Base-by-base conservation (phyloP, 2,113 vertebrate genomes). In the Actinemys pallida region DNA sequence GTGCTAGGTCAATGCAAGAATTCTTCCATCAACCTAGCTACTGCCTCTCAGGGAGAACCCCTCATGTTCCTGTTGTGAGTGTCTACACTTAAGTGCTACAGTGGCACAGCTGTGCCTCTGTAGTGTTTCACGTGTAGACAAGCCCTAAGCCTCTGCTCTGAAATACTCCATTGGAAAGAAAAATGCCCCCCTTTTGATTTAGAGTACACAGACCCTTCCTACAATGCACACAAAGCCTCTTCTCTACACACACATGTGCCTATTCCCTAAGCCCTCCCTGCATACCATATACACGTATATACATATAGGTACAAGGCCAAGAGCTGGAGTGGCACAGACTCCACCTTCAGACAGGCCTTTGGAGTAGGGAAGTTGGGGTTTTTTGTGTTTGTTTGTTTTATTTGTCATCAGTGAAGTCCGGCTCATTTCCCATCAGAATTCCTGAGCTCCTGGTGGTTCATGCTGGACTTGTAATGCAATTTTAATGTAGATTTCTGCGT, bases 121-220 rank as follows among this genome's bases (percentile, higher is more conserved):
- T n/a, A 65, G 27, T 29, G 7, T 35, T 65, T n/a, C 62, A 14
- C 6, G 1, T 31, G 13, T 4, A n/a, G 62, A 65, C 31, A 65
- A 65, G 62, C 62, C 29, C 62, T 97, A 97, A 95, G 49, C 89
- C 76, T 83, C 89, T 95, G 95, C 94, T 98, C 94, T 87, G 92
- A 97, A 96, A 98, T 3, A 95, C 83, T 92, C 87, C 75, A 93
- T 95, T 2, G 75, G 94, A 95, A 89, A 92, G 45, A 78, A 87
- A 95, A 98, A 97, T 24, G 62, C 84, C 47, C 59, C 47, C 91
- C 91, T 45, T 29, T 0, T 39, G 94, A 78, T 78, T 89, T 84
- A 90, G 65, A 57, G 83, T 16, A 83, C 83, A 75, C 25, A 9
- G 0, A 0, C 47, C 72, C 27, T 6, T 2, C 35, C 69, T 19